Conservation (phyloP, 2,888 invertebrate species). For the Pseudeuparius sepicola region DNA sequence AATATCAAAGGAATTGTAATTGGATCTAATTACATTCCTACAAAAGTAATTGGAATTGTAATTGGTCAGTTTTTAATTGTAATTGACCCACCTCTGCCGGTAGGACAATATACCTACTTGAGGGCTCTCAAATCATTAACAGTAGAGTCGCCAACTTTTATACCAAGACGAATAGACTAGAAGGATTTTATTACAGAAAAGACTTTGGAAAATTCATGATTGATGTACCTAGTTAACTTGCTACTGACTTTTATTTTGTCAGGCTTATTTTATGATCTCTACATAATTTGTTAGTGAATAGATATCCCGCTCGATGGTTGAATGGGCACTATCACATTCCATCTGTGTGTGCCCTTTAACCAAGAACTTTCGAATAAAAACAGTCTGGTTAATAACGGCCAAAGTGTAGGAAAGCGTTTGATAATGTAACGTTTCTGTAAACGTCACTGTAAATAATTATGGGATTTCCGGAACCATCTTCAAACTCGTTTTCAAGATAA, state of each 20-base stretch:
- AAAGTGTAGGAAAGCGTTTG: constrained; percentile 3
- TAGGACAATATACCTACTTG: neutral
- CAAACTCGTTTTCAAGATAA: constrained; percentile 7
- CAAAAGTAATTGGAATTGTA: too few species aligned
- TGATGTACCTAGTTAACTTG: constrained; percentile 4
- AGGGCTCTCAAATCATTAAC: constrained; percentile 5
- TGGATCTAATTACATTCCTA: too few species aligned
- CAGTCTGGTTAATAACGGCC: neutral
- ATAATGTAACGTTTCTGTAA: constrained; percentile 7
- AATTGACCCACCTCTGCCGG: too few species aligned
- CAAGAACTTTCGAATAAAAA: constrained; percentile 5
- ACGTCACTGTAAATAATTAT: constrained; percentile 8
- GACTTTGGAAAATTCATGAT: constrained; percentile 5
- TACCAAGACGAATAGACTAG: constrained; percentile 1
- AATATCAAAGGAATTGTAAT: too few species aligned
- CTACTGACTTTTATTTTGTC: neutral
- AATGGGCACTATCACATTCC: constrained; percentile 12
- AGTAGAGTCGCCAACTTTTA: constrained; percentile 6
- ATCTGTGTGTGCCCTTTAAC: constrained; percentile 10
- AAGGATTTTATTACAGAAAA: constrained; percentile 3
- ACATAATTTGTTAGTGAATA: constrained; percentile 5
- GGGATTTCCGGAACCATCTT: constrained; percentile 1
- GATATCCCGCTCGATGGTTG: constrained; percentile 6
- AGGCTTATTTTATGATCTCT: constrained; percentile 4
- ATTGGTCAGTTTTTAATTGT: too few species aligned